These are phyloP conservation scores for Pollenia amentaria DNA, from an alignment of 2,888 invertebrate genomes.

Conservation along the genomic window DNA sequence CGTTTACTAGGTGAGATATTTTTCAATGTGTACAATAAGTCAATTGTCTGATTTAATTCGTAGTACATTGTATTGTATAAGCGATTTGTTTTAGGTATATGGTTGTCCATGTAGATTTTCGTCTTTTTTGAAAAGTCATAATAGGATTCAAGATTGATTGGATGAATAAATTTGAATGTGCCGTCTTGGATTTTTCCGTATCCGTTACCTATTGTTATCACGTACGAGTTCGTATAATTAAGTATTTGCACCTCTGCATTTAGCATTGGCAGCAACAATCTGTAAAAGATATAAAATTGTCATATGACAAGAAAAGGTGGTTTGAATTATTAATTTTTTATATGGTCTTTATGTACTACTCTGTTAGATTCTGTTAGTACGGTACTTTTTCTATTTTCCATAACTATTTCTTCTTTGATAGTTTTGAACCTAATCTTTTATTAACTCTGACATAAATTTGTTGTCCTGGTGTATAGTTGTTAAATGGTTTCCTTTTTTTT, in stretches of 20 bases:
- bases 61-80: neutral
- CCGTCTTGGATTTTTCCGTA: slow-evolving; percentile 11
- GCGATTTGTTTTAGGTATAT: neutral
- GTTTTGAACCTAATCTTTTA: slow-evolving; percentile 49
- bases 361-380: too few species aligned
- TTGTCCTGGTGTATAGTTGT: neutral
- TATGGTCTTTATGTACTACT: too few species aligned
- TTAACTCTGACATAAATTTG: slow-evolving; percentile 22
- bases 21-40: neutral
- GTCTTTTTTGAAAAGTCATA: slow-evolving; percentile 13
- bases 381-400: too few species aligned
- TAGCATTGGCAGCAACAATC: neutral
- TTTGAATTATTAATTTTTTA: too few species aligned
- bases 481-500: slow-evolving; percentile 12
- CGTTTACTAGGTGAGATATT: neutral
- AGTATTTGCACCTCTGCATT: slow-evolving; percentile 25
- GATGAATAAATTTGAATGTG: slow-evolving; percentile 33
- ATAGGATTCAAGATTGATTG: slow-evolving; percentile 5
- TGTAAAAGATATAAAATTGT: neutral
- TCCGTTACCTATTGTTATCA: slow-evolving; percentile 14
- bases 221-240: slow-evolving; percentile 24
- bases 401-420: neutral
- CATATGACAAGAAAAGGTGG: too few species aligned
- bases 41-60: neutral
- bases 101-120: neutral